Percentiles rank a stretch among this genome's conserved stretches.
Evolutionary conservation across 2,113 vertebrate genomes (phyloP).

Genomic region (Sorex fumeus): DNA sequence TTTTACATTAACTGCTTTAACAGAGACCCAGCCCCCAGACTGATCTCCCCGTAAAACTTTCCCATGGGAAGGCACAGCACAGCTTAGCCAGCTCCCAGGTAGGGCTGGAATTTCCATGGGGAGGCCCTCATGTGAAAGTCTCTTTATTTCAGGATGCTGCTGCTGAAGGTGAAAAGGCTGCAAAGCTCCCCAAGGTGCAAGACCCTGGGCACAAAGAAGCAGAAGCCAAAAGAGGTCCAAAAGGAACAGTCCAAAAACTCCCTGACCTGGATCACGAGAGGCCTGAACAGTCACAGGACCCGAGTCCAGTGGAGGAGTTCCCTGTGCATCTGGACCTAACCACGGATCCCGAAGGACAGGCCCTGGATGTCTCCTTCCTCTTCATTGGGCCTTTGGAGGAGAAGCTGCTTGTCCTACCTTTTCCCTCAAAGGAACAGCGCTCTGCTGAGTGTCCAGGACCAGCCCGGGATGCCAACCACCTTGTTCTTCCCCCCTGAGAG

Average conservation of each 20-base stretch:
- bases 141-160: slow-evolving; percentile 63
- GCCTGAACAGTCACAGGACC: background rate
- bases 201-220: background rate
- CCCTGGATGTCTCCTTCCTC: slow-evolving; percentile 56
- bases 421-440: slow-evolving; percentile 75
- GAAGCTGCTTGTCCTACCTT: slow-evolving; percentile 77
- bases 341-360: slow-evolving; percentile 46
- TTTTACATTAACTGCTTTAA: background rate
- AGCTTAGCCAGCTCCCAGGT: background rate
- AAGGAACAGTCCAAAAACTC: slow-evolving; percentile 64
- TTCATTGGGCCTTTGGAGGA: background rate
- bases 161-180: background rate
- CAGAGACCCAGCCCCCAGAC: background rate
- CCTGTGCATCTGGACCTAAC: slow-evolving; percentile 71
- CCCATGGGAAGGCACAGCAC: background rate
- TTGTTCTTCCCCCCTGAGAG: slow-evolving; percentile 74
- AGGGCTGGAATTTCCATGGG: background rate
- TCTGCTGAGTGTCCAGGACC: slow-evolving; percentile 85
- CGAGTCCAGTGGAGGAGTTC: background rate
- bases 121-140: slow-evolving; percentile 3
- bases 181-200: no score
- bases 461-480: fast-evolving
- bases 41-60: background rate
- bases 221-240: background rate
- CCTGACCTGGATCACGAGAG: background rate